Percentiles rank a stretch among this genome's conserved stretches.
phyloP scores from a whole-genome alignment of 2,797 vertebrate genomes.

The Intellagama lesueurii region DNA sequence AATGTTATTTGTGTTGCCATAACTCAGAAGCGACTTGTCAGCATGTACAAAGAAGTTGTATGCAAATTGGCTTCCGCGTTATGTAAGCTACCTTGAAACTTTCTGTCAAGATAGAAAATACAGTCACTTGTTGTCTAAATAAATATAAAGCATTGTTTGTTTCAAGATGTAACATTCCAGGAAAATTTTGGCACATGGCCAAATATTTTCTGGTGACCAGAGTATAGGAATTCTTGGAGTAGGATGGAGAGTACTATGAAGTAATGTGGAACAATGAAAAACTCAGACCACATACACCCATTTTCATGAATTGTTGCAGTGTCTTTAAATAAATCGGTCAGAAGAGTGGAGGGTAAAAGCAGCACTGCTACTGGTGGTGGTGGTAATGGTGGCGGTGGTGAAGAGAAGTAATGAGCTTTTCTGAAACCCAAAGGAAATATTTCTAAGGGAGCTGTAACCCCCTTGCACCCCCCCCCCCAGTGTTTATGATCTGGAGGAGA shows the following conservation, averaged over 20 bases:
- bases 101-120: not conserved
- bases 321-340: not conserved
- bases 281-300: not conserved
- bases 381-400: no score
- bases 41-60: not conserved
- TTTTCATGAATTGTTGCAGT: not conserved
- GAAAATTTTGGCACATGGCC: not conserved
- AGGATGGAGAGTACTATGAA: no score
- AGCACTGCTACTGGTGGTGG: not conserved
- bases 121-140: not conserved
- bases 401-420: not conserved
- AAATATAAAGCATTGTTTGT: not conserved
- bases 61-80: not conserved
- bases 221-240: not conserved
- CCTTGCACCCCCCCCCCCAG: not conserved
- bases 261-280: not conserved
- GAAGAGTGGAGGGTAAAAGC: not conserved
- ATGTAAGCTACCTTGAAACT: not conserved
- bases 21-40: no score
- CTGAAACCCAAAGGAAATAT: not conserved
- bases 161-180: not conserved
- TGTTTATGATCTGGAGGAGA: not conserved
- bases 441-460: no score
- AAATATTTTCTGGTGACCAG: not conserved
- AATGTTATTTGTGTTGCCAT: no score